Evolutionary conservation across 2,888 invertebrate species (phyloP), one percentile per base, ranked within the genome.

Genomic region (Cheilosia impressa): DNA sequence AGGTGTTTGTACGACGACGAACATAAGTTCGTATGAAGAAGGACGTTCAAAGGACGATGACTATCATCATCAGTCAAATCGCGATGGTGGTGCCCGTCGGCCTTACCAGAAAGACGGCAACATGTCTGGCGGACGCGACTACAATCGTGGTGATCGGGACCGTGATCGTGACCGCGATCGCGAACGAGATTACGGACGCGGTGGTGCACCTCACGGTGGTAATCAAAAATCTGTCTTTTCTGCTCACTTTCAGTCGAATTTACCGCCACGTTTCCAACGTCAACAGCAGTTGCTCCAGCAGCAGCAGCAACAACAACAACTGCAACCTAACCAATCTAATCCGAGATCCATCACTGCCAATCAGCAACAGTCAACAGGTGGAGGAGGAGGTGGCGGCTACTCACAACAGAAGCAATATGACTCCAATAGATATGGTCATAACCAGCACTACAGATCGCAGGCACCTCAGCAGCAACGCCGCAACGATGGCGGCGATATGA

Each of bases 211-310:
- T 15, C 89, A 89, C 60, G 88, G 89, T 34, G 92, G 92, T 58
- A 88, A 50, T 88, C 90, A 68, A 43, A 91, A 91, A 76, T 69
- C 89, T 0, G 88, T 89, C 34, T 96, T 95, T 90, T 95, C 96
- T 7, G 94, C 95, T 89, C 95, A 95, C 87, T 97, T 96, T 92
- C 96, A 96, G 91, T 95, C 94, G 65, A 96, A 97, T 92, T 94
- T 98, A 89, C 97, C 98, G 69, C 98, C 98, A 17, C 94, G 98
- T 78, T 97, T 97, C 92, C 95, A 96, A 89, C 96, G 96, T 89
- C 96, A 96, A 89, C 96, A 96, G 89, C 91, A 91, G 87, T 88
- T 90, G 73, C 89, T 90, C 24, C 89, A 89, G n/a, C 90, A 89
- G 2, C 89, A 89, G 6, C 72, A 52, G 9, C 69, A 71, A 15